These are phyloP conservation scores for Turritopsis dohrnii DNA, from an alignment of 30 jellyfish, hydroid and myxozoan genomes.

Conservation along the genomic window DNA sequence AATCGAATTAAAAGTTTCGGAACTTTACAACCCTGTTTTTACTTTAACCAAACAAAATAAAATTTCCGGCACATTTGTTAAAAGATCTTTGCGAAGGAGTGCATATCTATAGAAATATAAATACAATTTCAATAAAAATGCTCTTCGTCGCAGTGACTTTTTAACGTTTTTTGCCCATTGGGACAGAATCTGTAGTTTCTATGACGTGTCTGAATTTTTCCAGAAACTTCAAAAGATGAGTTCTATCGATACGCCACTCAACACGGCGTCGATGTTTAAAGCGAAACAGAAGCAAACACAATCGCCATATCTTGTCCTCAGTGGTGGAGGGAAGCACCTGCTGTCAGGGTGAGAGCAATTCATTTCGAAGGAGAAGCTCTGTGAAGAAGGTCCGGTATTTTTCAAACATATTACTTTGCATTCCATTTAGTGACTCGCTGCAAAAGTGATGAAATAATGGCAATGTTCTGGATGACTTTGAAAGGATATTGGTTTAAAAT, in stretches of 20 bases:
- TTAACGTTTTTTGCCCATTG: neutral
- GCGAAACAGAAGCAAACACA: conserved; percentile 79
- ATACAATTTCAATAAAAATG: too few relatives aligned
- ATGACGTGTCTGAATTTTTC: neutral
- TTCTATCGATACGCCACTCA: conserved; percentile 89
- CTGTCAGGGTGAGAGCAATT: conserved; percentile 61
- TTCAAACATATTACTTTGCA: too few relatives aligned
- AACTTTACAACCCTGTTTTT: too few relatives aligned
- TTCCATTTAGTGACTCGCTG: neutral
- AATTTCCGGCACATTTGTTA: too few relatives aligned
- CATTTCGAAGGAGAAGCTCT: too few relatives aligned
- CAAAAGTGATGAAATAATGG: neutral
- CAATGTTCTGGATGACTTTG: too few relatives aligned
- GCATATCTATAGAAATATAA: too few relatives aligned
- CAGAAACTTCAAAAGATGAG: conserved; percentile 90
- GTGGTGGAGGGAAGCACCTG: conserved; percentile 97
- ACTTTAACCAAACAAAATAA: too few relatives aligned
- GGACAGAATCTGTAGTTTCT: neutral
- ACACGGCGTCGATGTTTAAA: conserved; percentile 87
- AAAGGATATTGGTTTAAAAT: neutral
- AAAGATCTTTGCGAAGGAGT: too few relatives aligned
- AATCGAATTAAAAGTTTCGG: too few relatives aligned
- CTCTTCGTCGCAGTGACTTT: too few relatives aligned
- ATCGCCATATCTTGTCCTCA: conserved; percentile 87
- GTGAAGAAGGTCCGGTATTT: too few relatives aligned